Percentiles rank a stretch among this genome's conserved stretches.
Evolutionary conservation across 2,113 vertebrate genomes (phyloP).

Genomic region (Struthio camelus): DNA sequence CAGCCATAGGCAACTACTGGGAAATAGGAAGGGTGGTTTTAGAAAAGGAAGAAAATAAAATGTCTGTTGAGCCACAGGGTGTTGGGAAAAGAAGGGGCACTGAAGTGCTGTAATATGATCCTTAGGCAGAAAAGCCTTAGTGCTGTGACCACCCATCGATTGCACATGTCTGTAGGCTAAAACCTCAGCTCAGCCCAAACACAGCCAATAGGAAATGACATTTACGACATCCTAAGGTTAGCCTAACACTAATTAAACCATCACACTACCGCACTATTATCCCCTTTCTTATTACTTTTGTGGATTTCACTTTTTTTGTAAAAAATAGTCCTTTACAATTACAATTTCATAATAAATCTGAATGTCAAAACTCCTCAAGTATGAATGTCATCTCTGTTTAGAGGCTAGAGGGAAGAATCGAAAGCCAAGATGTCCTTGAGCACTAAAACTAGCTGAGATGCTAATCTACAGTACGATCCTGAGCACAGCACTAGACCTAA

Average conservation of each 20-base stretch:
- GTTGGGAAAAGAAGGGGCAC: background rate
- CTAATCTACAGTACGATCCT: background rate
- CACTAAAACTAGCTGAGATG: background rate
- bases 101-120: conserved; percentile 8
- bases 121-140: conserved; percentile 38
- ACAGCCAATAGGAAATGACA: conserved; percentile 68
- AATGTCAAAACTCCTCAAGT: conserved; percentile 68
- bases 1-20: conserved; percentile 28
- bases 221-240: conserved; percentile 72
- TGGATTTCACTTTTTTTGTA: conserved; percentile 69
- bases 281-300: conserved; percentile 65
- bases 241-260: conserved; percentile 76
- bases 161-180: conserved; percentile 54
- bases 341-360: conserved; percentile 73
- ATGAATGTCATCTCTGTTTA: conserved; percentile 54
- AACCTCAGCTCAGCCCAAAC: conserved; percentile 59
- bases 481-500: background rate
- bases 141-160: conserved; percentile 24
- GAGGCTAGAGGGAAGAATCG: background rate
- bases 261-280: conserved; percentile 18
- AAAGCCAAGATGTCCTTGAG: conserved; percentile 22
- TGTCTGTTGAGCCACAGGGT: conserved; percentile 23
- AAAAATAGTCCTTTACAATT: conserved; percentile 61
- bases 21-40: background rate
- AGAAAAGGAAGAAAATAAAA: conserved; percentile 44